Evolutionary conservation across 2,113 vertebrate species (phyloP).

Genomic region (Mionectes macconnelli): DNA sequence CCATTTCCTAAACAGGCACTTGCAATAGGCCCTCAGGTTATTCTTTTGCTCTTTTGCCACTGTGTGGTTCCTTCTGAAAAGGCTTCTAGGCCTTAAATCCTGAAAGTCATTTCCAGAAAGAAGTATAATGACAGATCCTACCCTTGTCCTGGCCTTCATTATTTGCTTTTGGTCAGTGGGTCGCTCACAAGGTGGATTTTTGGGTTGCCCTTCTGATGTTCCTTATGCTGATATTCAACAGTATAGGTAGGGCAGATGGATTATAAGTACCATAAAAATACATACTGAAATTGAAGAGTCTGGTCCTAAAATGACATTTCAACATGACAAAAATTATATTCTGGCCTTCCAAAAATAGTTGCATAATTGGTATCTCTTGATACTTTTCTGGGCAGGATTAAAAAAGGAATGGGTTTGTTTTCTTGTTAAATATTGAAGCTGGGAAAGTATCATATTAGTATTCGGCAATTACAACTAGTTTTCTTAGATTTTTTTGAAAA

Average conservation of each 20-base stretch:
- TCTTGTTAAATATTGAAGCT: neutral
- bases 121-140: neutral
- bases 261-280: neutral
- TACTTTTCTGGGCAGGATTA: neutral
- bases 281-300: neutral
- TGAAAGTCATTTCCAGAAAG: neutral
- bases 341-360: neutral
- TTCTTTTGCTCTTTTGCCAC: neutral
- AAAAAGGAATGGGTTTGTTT: neutral
- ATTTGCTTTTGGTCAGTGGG: neutral
- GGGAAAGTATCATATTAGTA: neutral
- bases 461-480: neutral
- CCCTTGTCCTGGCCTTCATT: neutral
- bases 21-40: neutral
- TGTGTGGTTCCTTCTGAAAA: neutral
- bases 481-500: neutral
- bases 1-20: neutral
- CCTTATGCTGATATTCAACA: neutral
- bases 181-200: neutral
- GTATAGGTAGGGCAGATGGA: neutral
- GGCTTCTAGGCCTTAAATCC: neutral
- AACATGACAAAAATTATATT: neutral
- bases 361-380: neutral
- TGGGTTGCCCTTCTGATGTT: neutral
- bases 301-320: neutral